These are phyloP conservation scores for Hermatobates lingyangjiaoensis DNA, from an alignment of 1,140 invertebrate species.

Conservation along the genomic window DNA sequence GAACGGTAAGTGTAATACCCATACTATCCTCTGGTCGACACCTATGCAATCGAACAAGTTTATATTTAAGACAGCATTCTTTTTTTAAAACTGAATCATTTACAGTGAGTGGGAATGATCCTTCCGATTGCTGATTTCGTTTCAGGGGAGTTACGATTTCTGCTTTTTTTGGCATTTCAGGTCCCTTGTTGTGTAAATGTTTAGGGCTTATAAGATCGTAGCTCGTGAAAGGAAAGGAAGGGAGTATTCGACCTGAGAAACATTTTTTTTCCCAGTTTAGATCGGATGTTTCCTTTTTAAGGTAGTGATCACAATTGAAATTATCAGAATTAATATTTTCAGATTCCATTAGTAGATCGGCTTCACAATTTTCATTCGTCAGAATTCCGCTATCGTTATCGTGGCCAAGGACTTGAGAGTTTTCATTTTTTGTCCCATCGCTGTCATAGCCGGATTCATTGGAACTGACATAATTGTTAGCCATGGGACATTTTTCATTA, in stretches of 20 bases:
- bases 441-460: slow-evolving; percentile 70
- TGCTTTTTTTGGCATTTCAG: neutral
- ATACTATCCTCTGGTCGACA: neutral
- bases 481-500: neutral
- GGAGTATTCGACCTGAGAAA: neutral
- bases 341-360: neutral
- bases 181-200: neutral
- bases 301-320: slow-evolving; percentile 36
- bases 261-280: slow-evolving; percentile 69
- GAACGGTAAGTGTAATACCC: neutral
- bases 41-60: slow-evolving; percentile 40
- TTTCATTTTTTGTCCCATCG: slow-evolving; percentile 24
- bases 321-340: too few relatives aligned
- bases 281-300: slow-evolving; percentile 58
- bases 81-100: neutral
- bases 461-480: slow-evolving; percentile 45
- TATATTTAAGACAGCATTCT: neutral
- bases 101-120: neutral
- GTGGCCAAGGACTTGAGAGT: slow-evolving; percentile 2
- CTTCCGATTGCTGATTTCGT: too few relatives aligned
- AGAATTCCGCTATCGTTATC: slow-evolving; percentile 22
- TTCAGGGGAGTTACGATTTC: neutral
- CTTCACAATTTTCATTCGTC: slow-evolving; percentile 20
- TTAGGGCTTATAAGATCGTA: slow-evolving; percentile 28
- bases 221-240: slow-evolving; percentile 59